Base-by-base conservation (phyloP, 2,888 invertebrate genomes). In the Brachypterus glaber region DNA sequence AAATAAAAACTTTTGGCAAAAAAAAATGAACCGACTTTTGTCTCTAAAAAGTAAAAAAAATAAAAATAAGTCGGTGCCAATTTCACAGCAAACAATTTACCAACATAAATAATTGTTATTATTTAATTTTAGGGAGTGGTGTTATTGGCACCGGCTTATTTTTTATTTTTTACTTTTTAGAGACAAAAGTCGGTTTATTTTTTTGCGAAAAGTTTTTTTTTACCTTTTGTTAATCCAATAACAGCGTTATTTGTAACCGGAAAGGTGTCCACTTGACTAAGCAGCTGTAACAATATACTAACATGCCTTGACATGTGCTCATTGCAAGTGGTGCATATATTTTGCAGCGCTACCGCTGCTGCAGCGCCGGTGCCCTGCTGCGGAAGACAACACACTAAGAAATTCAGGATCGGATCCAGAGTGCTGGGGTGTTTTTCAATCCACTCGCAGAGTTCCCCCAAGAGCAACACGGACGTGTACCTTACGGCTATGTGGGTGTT, bases 361-460 rank as follows among this genome's bases (percentile, higher is more conserved):
- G 85, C 82, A 11, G 77, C 74, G 1, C 87, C 74, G 35, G 88
- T 64, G n/a, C 79, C 77, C 35, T 74, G 72, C 53, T 84, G 79
- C 39, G 77, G 79, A 46, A 91, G 66, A 40, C 84, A 82, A 27
- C 72, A 72, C 30, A 90, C 68, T 17, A 92, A 68, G 57, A 83
- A 86, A 64, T 88, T 83, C 41, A 92, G 69, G 32, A 86, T 79
- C 9, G 87, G 81, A 66, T 87, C 86, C 50, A 93, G 66, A 33
- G 82, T 79, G 46, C 79, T 76, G 0, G 88, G 76, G 68, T 95
- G 92, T 51, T 76, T 75, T 57, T 91, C 86, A 36, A 96, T 82
- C 96, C 96, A 97, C 62, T 97, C 96, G 60, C 88, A 83, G 25
- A 95, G 71, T 67, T 95, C 92, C 1, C 92, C 93, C 30, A 95